phyloP scores from a whole-genome alignment of 1,140 invertebrate species.

The Gonioctena quinquepunctata region DNA sequence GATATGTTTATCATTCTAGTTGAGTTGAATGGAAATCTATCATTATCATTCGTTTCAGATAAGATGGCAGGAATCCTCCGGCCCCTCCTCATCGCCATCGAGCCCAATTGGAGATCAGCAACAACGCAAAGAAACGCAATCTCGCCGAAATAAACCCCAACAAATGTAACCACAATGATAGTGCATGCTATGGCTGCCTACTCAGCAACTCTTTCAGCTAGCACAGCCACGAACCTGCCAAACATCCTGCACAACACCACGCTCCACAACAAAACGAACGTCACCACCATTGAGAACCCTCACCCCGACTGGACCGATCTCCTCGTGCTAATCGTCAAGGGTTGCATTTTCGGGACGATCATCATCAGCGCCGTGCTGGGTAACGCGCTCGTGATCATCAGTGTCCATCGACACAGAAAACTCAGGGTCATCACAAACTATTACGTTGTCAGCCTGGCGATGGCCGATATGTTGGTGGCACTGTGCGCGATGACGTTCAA shows the following conservation, averaged over 20 bases:
- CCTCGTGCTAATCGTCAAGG: slow-evolving; percentile 69
- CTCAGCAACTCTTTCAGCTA: slow-evolving; percentile 47
- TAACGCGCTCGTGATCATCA: slow-evolving; percentile 84
- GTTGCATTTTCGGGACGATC: slow-evolving; percentile 77
- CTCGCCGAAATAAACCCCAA: neutral
- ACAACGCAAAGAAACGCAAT: neutral
- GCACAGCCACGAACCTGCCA: slow-evolving; percentile 35
- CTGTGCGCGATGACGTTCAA: slow-evolving; percentile 96
- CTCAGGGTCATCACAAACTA: slow-evolving; percentile 90
- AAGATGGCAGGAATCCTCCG: neutral
- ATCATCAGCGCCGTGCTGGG: slow-evolving; percentile 86
- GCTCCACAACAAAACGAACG: slow-evolving; percentile 44
- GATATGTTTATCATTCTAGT: too few species aligned
- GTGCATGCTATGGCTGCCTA: slow-evolving; percentile 54
- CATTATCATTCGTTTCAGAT: neutral
- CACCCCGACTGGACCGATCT: slow-evolving; percentile 58
- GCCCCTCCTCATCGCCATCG: neutral
- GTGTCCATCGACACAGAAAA: slow-evolving; percentile 71
- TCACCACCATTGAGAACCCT: slow-evolving; percentile 44
- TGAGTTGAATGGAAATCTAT: too few species aligned
- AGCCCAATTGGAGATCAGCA: neutral
- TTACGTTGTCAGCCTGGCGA: slow-evolving; percentile 90
- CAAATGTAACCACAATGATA: slow-evolving; percentile 47
- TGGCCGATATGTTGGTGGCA: slow-evolving; percentile 90
- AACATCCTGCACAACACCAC: slow-evolving; percentile 38